Evolutionary conservation across 2,888 invertebrate genomes (phyloP).

Genomic region (Lampropteryx suffumata): DNA sequence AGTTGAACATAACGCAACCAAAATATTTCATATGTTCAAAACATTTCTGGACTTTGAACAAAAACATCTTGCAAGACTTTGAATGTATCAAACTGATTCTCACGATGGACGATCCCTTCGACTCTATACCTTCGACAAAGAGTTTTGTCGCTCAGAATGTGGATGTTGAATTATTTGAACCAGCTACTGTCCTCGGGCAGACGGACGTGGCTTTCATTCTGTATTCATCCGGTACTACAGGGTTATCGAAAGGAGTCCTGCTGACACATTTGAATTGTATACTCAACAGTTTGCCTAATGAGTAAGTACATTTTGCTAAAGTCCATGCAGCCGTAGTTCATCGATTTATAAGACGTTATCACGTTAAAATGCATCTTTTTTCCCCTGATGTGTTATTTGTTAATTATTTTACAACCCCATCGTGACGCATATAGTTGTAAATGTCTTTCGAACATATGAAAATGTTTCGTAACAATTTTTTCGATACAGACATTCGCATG

Average conservation of each 20-base stretch:
- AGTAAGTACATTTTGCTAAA: constrained; percentile 47
- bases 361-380: too few relatives aligned
- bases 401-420: too few relatives aligned
- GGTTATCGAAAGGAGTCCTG: constrained; percentile 86
- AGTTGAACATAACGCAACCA: constrained; percentile 85
- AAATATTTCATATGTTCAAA: constrained; percentile 85
- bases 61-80: constrained; percentile 47
- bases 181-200: constrained; percentile 69
- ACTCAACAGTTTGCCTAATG: constrained; percentile 54
- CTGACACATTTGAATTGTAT: constrained; percentile 83
- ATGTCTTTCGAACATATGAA: too few relatives aligned
- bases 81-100: constrained; percentile 53
- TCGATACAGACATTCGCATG: too few relatives aligned
- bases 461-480: too few relatives aligned
- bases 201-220: constrained; percentile 69
- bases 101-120: constrained; percentile 47
- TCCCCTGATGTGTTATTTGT: too few relatives aligned
- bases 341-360: too few relatives aligned
- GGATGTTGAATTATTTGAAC: constrained; percentile 59
- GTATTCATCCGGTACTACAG: constrained; percentile 88
- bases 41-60: constrained; percentile 67
- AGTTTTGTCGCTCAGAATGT: constrained; percentile 43
- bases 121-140: constrained; percentile 42
- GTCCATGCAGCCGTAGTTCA: too few relatives aligned
- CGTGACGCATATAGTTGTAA: too few relatives aligned